Base-by-base conservation (phyloP, 2,888 invertebrate species). In the Drosophila tripunctata region DNA sequence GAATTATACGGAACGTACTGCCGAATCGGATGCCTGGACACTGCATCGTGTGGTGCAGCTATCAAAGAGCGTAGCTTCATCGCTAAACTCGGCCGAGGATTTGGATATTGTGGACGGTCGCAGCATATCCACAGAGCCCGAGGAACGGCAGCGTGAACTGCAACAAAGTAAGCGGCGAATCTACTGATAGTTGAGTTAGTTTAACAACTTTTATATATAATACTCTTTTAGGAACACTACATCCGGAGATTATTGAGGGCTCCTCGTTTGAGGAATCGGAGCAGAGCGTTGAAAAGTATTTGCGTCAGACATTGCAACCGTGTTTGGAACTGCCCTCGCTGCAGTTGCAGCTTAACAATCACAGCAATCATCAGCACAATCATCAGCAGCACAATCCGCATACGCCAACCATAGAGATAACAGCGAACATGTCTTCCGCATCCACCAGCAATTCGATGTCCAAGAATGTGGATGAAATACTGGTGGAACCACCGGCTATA, bases 21-120 rank as follows among this genome's bases (percentile, higher is more conserved):
- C 97, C 0, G 97, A 97, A 90, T 96, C 96, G 0, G 97, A 97
- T 92, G 96, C 97, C 3, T 98, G 98, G 98, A 97, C 97, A 10
- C 90, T 97, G 50, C 97, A 98, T 84, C 94, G 94, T 52, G 94
- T 94, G 43, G 92, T 95, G 14, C 93, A 94, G 1, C 90, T 95
- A 14, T 90, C 91, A 7, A 88, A 91, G 88, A 81, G 92, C 43
- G 82, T 89, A 45, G 89, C 91, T 7, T 90, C 91, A 7, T 91
- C 91, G n/a, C 72, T 91, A 19, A 89, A 89, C 24, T 91, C 91
- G 6, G 89, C 88, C 33, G 91, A 91, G 40, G 91, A 91, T 55
- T 76, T 89, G 51, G 90, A 91, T 60, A 89, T 89, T 68, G 89
- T 90, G 3, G 91, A 91, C 75, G 90, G 90, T 12, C 84, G 88